Percentiles rank a stretch among this genome's conserved stretches.
phyloP scores from a whole-genome alignment of 2,113 vertebrate genomes.

The Ivindomyrus marchei region DNA sequence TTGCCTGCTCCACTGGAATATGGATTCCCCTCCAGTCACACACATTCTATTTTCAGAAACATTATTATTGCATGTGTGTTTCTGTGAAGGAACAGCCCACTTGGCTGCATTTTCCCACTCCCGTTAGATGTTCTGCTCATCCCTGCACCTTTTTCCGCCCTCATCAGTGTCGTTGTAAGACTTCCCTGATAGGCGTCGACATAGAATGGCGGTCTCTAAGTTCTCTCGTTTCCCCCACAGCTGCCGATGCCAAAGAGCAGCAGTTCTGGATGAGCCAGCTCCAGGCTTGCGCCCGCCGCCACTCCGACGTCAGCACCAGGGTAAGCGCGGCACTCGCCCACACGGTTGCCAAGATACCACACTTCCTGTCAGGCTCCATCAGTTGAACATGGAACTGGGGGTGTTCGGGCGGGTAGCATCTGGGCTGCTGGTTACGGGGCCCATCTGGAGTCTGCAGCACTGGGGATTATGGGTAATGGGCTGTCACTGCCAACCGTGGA shows the following conservation, averaged over 20 bases:
- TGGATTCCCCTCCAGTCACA: neutral
- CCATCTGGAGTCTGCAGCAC: neutral
- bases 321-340: constrained; percentile 43
- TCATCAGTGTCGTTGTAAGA: neutral
- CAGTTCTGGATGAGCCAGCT: constrained; percentile 89
- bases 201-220: neutral
- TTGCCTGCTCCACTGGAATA: neutral
- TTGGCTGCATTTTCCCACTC: neutral
- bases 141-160: neutral
- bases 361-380: neutral
- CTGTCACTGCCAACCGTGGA: neutral
- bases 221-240: constrained; percentile 50
- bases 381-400: neutral
- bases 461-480: neutral
- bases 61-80: neutral
- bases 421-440: neutral
- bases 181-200: neutral
- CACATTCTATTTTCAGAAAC: neutral
- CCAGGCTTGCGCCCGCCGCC: constrained; percentile 76
- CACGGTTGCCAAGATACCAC: neutral
- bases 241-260: constrained; percentile 75
- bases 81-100: neutral
- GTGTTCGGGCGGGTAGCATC: neutral
- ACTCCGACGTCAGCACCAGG: constrained; percentile 75
- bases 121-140: neutral